A percentile compares a stretch with the other conserved stretches of the same genome.
These are phyloP conservation scores for Bradypodion ventrale DNA, from an alignment of 2,797 vertebrate species.

Conservation along the genomic window DNA sequence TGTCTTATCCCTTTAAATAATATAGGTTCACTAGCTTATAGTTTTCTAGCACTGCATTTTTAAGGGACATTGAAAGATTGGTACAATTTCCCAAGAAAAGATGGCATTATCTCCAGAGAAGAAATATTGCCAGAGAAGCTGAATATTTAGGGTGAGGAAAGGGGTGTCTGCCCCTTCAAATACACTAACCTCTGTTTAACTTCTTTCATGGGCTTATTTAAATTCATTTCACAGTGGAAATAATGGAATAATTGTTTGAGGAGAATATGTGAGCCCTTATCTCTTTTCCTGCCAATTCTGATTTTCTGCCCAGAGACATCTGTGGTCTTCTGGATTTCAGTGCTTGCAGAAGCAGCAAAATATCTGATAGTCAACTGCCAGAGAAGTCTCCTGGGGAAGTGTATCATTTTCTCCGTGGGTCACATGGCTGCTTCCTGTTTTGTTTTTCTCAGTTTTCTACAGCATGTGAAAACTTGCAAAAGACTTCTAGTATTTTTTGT, in stretches of 20 bases:
- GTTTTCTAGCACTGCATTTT: not conserved
- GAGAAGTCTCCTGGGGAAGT: constrained; percentile 58
- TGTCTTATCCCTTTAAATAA: too few relatives aligned
- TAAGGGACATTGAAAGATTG: not conserved
- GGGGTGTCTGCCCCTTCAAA: constrained; percentile 8
- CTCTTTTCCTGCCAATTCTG: constrained; percentile 55
- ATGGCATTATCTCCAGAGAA: constrained; percentile 11
- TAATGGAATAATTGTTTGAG: constrained; percentile 47
- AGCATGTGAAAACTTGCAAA: constrained; percentile 39
- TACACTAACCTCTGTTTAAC: constrained; percentile 23
- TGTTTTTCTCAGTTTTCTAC: constrained; percentile 41
- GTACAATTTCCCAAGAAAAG: not conserved
- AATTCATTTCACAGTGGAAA: constrained; percentile 52
- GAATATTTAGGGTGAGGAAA: constrained; percentile 20
- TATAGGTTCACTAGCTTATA: too few relatives aligned
- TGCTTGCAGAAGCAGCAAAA: constrained; percentile 43
- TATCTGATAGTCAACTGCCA: constrained; percentile 39
- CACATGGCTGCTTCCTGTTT: constrained; percentile 47
- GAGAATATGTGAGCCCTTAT: constrained; percentile 45
- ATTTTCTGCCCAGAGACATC: constrained; percentile 59
- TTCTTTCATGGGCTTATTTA: constrained; percentile 51
- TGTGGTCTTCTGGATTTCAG: constrained; percentile 55
- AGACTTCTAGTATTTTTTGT: constrained; percentile 46
- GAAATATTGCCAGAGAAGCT: not conserved
- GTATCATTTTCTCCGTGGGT: not conserved